Evolutionary conservation across 2,888 invertebrate species (phyloP), one percentile per base, ranked within the genome.

Genomic region (Drosophila kuntzei): DNA sequence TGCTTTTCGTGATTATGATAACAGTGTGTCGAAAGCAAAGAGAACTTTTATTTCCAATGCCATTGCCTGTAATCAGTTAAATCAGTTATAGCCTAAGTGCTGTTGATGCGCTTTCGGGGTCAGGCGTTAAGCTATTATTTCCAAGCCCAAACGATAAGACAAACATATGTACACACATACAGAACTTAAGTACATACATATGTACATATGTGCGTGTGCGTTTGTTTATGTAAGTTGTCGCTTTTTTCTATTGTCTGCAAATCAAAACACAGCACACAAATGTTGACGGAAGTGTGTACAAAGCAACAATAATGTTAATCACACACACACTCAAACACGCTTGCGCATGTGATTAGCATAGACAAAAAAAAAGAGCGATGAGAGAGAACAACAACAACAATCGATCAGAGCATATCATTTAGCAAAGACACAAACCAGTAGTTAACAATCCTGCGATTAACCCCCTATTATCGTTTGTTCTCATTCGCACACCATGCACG

Each of bases 271-370:
- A 47, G 16, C 47, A 12, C 11, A 32, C 32, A 57, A 37, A 69
- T 76, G 77, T 75, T 75, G 77, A 71, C 74, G 74, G 77, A 72
- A 77, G 66, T 61, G 37, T 55, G 61, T 22, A 20, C 58, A 71
- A 65, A 59, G 51, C 63, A 62, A 61, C 14, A 54, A 54, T 9
- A 67, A 72, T 61, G 46, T 22, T 39, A 57, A 50, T 11, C 37
- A 27, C 29, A 29, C 12, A 37, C 12, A 27, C 16, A 41, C 20
- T 32, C 11, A 37, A 46, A 61, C 46, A 47, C 47, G 54, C 54
- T 61, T 22, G 50, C 64, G 46, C 43, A 55, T 62, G 61, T 53
- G 51, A 58, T 50, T 20, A 43, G 47, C 55, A 39, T 25, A 54
- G 6, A n/a, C 27, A 6, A 16, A 16, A 3, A 5, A n/a, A 6